Base-by-base conservation (phyloP, 2,113 vertebrate species). In the Corydoras sp. region DNA sequence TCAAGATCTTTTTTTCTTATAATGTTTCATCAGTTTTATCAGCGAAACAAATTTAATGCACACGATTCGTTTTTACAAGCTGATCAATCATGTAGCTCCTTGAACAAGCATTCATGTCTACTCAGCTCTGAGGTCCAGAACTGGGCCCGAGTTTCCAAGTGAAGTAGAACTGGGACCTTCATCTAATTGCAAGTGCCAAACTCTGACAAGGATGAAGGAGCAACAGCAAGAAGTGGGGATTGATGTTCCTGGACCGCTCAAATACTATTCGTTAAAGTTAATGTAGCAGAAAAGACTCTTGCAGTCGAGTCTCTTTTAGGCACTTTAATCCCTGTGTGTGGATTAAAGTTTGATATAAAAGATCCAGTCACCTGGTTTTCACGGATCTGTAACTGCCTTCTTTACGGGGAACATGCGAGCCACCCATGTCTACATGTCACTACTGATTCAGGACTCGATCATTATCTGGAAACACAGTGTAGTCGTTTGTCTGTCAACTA, bases 281-380 rank as follows among this genome's bases (percentile, higher is more conserved):
- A 82, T 84, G 79, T 84, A 81, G 79, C 81, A 81, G 82, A 84
- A 84, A 82, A 84, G 79, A 76, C 79, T 74, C 79, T 81, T 81
- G 72, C 72, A 81, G 62, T 48, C 59, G 74, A 82, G 74, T 81
- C 77, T 77, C 76, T 77, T 77, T 76, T 53, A 64, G 77, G 65
- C 70, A 31, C 71, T 75, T 82, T 82, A 81, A 81, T 82, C 76
- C 76, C 69, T 65, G 73, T 76, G 78, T 81, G 74, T 61, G 13
- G 49, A 69, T 76, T 71, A 71, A 79, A 68, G 76, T 76, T 50
- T 48, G 61, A 49, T 58, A 77, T 78, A 77, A 82, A 81, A 63
- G 71, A 74, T 70, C 77, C 76, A 80, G 64, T 75, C 76, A 65
- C 67, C 76, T 64, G 54, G 76, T 72, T 79, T 80, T 81, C 65